Percentiles rank a stretch among this genome's conserved stretches.
These are phyloP conservation scores for Calliopum simillimum DNA, from an alignment of 2,888 invertebrate species.

Conservation along the genomic window DNA sequence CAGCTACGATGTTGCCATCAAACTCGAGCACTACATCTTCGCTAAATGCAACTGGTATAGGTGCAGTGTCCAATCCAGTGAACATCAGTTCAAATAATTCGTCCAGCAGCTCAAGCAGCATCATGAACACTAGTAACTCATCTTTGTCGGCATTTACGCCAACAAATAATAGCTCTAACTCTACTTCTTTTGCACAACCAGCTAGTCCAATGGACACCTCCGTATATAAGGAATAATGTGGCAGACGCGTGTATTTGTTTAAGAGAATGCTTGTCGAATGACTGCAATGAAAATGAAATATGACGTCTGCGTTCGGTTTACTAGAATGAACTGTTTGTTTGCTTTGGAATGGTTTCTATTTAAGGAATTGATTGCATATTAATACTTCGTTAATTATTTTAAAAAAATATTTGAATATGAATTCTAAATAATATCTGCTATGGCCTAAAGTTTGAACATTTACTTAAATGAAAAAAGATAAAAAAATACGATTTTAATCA, in stretches of 20 bases:
- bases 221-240: conserved; percentile 70
- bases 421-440: conserved; percentile 14
- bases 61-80: conserved; percentile 56
- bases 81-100: conserved; percentile 63
- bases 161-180: conserved; percentile 58
- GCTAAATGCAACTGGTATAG: background rate
- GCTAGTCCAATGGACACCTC: conserved; percentile 83
- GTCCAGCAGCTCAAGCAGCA: conserved; percentile 61
- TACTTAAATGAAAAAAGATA: background rate
- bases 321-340: conserved; percentile 6
- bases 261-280: background rate
- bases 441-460: conserved; percentile 17
- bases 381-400: conserved; percentile 18
- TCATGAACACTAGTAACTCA: conserved; percentile 59
- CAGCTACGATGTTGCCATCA: conserved; percentile 34
- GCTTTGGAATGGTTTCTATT: background rate
- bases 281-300: background rate
- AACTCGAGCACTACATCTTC: conserved; percentile 17
- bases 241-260: background rate
- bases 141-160: conserved; percentile 63
- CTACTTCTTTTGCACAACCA: conserved; percentile 70
- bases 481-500: too few relatives aligned
- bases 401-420: conserved; percentile 5
- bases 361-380: background rate
- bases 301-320: background rate